phyloP scores from a whole-genome alignment of 2,888 invertebrate genomes.

The Tineola bisselliella region DNA sequence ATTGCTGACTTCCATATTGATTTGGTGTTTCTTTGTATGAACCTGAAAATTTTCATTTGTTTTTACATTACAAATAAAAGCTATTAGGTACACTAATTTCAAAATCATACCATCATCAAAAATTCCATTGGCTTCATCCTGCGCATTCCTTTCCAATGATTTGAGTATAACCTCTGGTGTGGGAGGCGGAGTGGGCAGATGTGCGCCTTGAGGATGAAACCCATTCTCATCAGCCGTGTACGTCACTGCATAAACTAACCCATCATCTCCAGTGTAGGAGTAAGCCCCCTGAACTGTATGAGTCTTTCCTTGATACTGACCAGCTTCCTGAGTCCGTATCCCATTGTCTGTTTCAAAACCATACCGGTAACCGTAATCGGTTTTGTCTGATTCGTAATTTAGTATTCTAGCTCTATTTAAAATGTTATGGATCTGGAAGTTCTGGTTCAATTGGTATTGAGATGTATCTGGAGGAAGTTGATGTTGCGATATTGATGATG shows the following conservation, averaged over 20 bases:
- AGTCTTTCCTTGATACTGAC: slow-evolving; percentile 32
- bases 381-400: slow-evolving; percentile 31
- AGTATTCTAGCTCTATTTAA: slow-evolving; percentile 37
- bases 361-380: slow-evolving; percentile 45
- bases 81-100: background rate
- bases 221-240: slow-evolving; percentile 70
- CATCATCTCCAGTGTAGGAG: slow-evolving; percentile 69
- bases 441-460: background rate
- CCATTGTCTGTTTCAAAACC: slow-evolving; percentile 74
- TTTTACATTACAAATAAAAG: no score
- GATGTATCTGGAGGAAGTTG: background rate
- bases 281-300: slow-evolving; percentile 59
- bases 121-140: slow-evolving; percentile 58
- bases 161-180: slow-evolving; percentile 65
- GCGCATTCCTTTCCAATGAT: slow-evolving; percentile 54
- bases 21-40: slow-evolving; percentile 23
- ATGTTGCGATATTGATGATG: background rate
- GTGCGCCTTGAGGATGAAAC: slow-evolving; percentile 63
- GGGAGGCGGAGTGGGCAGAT: slow-evolving; percentile 68
- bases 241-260: slow-evolving; percentile 59
- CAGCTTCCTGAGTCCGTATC: slow-evolving; percentile 67
- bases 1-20: background rate
- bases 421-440: background rate
- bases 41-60: no score
- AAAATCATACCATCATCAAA: slow-evolving; percentile 51